Evolutionary conservation across 1,140 invertebrate species (phyloP), one percentile per base, ranked within the genome.

Genomic region (Aethina tumida): DNA sequence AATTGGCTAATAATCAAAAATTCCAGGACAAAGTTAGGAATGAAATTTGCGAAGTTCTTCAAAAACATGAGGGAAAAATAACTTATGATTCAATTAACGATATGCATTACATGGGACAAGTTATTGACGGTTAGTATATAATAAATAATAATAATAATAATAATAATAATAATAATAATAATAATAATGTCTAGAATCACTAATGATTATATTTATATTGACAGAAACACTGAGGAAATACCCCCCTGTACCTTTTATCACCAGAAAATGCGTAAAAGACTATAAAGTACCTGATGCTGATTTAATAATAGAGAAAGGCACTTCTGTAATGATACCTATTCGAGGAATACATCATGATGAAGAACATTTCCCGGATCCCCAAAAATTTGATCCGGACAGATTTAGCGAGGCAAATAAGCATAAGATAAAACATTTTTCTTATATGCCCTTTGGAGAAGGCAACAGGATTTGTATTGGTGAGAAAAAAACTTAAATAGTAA

Each of bases 191-290:
- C n/a, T n/a, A n/a, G n/a, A n/a, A n/a, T n/a, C n/a, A n/a, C n/a
- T n/a, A n/a, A n/a, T n/a, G n/a, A n/a, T n/a, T n/a, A n/a, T n/a
- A n/a, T n/a, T n/a, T n/a, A n/a, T n/a, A n/a, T n/a, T n/a, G n/a
- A n/a, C 50, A 73, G 78, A 80, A 62, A 76, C 77, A 1, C 56
- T 82, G 42, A 64, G 80, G 10, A 71, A 71, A 44, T 71, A 77
- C 56, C 75, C 80, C 25, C 68, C 75, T 2, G 51, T 74, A 34
- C 64, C 68, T 1, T 56, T 70, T 18, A 49, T 80, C 1, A 73
- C 69, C 41, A 60, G 78, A 17, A 44, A 59, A 19, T 70, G 74
- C 22, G 68, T 62, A 2, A 68, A 72, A 33, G 66, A 72, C n/a
- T 75, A 69, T 48, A 59, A 60, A 10, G 50, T 78, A 3, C 70